Percentiles rank a stretch among this genome's conserved stretches.
Conservation (phyloP, 1,140 invertebrate genomes). For the Araneus ventricosus region DNA sequence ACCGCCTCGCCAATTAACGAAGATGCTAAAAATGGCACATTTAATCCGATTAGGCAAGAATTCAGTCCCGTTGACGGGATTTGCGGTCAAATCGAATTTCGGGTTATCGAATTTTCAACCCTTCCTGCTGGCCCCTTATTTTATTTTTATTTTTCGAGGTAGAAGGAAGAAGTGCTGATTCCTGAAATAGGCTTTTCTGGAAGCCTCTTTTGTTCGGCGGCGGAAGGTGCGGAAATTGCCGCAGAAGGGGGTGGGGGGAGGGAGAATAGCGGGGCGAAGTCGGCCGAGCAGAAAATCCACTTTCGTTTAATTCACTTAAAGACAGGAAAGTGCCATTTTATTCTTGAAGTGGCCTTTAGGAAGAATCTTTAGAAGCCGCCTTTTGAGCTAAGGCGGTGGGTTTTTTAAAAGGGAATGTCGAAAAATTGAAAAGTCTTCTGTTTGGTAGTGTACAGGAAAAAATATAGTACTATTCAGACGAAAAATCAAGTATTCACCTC, state of each 20-base stretch:
- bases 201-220: background rate
- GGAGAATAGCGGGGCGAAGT: background rate
- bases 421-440: background rate
- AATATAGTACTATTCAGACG: no score
- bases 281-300: constrained; percentile 55
- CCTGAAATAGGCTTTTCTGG: constrained; percentile 22
- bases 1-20: background rate
- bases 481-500: no score
- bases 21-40: background rate
- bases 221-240: constrained; percentile 57
- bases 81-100: constrained; percentile 40
- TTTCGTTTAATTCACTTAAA: constrained; percentile 65
- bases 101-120: constrained; percentile 8
- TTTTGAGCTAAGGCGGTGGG: background rate
- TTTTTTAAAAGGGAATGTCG: background rate
- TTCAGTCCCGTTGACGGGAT: background rate
- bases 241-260: background rate
- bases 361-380: constrained; percentile 7
- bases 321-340: constrained; percentile 55
- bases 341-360: constrained; percentile 40
- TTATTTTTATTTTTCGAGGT: background rate
- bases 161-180: background rate
- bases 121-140: background rate
- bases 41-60: background rate
- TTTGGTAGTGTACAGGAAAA: no score